phyloP scores from a whole-genome alignment of 2,797 vertebrate genomes.

The Anniella stebbinsi region DNA sequence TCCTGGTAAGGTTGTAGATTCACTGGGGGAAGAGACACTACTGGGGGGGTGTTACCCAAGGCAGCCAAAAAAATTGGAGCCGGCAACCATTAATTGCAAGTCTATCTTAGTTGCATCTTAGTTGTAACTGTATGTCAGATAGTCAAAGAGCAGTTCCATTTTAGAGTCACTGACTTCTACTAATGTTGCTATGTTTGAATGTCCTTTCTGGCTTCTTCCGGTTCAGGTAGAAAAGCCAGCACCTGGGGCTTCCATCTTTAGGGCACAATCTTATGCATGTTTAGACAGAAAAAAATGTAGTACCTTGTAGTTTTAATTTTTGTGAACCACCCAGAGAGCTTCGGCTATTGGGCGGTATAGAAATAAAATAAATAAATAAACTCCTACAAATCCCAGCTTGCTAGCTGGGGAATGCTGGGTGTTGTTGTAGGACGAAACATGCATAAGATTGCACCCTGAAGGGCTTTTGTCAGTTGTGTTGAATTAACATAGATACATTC shows the following conservation, averaged over 20 bases:
- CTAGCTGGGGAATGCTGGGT: no score
- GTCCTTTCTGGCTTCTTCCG: conserved; percentile 40
- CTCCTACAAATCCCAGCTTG: no score
- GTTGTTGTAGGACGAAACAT: no score
- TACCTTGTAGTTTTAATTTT: no score
- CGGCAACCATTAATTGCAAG: not conserved
- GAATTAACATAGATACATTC: not conserved
- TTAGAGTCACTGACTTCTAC: not conserved
- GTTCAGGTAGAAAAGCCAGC: conserved; percentile 23
- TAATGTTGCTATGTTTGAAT: conserved; percentile 22
- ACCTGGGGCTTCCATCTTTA: conserved; percentile 41
- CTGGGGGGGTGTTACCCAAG: no score
- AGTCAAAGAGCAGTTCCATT: not conserved
- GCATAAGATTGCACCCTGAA: no score
- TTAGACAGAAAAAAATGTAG: not conserved
- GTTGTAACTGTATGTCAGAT: not conserved
- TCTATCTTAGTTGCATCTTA: not conserved
- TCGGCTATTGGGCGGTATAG: no score
- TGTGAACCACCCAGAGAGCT: not conserved
- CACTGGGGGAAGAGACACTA: no score
- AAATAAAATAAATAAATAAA: no score
- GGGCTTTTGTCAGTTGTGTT: no score
- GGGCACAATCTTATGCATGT: not conserved
- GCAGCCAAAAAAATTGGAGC: no score
- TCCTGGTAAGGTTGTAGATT: no score